A percentile compares a stretch with the other conserved stretches of the same genome.
phyloP scores from a whole-genome alignment of 23 tunicate species.

The Botrylloides violaceus region DNA sequence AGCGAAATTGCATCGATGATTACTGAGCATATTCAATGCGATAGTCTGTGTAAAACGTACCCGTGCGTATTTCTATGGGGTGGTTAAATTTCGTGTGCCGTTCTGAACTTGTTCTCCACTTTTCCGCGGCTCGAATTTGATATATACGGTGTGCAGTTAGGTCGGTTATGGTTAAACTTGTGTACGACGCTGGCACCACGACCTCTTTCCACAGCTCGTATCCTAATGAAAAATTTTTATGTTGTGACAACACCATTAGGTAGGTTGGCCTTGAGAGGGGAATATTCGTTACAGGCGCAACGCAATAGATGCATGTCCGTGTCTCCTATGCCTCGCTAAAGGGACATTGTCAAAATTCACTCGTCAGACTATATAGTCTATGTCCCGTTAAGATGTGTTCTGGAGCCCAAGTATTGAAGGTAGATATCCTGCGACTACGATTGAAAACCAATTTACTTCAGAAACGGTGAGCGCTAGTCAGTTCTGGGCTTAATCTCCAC shows the following conservation, averaged over 20 bases:
- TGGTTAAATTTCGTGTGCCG: conserved; percentile 45
- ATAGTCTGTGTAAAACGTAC: conserved; percentile 14
- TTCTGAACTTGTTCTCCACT: conserved; percentile 33
- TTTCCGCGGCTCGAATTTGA: conserved; percentile 56
- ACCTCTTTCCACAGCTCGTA: conserved; percentile 24
- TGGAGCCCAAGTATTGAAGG: no score
- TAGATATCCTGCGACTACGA: no score
- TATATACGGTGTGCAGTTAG: conserved; percentile 41
- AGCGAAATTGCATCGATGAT: neutral
- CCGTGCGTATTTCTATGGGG: conserved; percentile 63
- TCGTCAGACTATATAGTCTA: no score
- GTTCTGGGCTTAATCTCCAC: no score
- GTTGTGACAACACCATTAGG: neutral
- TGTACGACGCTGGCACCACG: conserved; percentile 16
- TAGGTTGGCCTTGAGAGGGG: no score
- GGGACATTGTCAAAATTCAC: no score
- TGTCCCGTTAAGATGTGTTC: no score
- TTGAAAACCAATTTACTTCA: no score
- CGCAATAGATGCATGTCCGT: no score
- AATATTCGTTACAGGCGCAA: no score
- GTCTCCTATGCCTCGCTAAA: no score
- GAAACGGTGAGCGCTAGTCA: no score
- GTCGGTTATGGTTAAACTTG: conserved; percentile 31
- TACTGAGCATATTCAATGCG: neutral
- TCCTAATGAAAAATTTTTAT: conserved; percentile 19